Conservation (phyloP, 2,797 vertebrate species). For the Gallirallus australis region DNA sequence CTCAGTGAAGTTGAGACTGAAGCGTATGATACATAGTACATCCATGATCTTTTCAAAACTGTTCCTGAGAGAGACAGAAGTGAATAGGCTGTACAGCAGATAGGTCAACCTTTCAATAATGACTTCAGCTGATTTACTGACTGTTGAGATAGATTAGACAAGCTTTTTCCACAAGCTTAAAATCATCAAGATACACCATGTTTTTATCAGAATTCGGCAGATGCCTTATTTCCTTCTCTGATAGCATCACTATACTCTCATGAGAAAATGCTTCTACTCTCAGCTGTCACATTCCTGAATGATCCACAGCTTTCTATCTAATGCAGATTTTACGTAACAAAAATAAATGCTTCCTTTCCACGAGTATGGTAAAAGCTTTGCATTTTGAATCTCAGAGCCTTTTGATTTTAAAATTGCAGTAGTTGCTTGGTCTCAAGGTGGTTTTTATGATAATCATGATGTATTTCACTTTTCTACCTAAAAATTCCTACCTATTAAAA, state of each 20-base stretch:
- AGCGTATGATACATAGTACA: background rate
- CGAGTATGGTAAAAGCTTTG: background rate
- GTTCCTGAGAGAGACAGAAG: background rate
- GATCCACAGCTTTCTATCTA: background rate
- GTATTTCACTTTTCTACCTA: background rate
- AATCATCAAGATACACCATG: slow-evolving; percentile 17
- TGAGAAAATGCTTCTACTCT: background rate
- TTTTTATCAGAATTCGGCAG: slow-evolving; percentile 41
- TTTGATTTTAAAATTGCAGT: background rate
- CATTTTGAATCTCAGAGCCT: background rate
- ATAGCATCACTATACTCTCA: background rate
- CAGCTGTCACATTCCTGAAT: background rate
- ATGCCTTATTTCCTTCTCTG: background rate
- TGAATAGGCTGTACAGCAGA: background rate
- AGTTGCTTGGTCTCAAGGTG: background rate
- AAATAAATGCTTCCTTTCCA: background rate
- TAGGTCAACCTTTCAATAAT: slow-evolving; percentile 20
- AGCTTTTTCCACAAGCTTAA: slow-evolving; percentile 3
- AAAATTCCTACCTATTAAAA: background rate
- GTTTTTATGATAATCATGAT: background rate
- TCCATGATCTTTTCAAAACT: background rate
- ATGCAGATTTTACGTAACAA: slow-evolving; percentile 11
- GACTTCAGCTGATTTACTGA: slow-evolving; percentile 4
- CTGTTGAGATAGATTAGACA: slow-evolving; percentile 24
- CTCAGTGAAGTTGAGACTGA: background rate